A percentile compares a stretch with the other conserved stretches of the same genome.
These are phyloP conservation scores for Epicampocera succincta DNA, from an alignment of 2,888 invertebrate genomes.

Conservation along the genomic window DNA sequence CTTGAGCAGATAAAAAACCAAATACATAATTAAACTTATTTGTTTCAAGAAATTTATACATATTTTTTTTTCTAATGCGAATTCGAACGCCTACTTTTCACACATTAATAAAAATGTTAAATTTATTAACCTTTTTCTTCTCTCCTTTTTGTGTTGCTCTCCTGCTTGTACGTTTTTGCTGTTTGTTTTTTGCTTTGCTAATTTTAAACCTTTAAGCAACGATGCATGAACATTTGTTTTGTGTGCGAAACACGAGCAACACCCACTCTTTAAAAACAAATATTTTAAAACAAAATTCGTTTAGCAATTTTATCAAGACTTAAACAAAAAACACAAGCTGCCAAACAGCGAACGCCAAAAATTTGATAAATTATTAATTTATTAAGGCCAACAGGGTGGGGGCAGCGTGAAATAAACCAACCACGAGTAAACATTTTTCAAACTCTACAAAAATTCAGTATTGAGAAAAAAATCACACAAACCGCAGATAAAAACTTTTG, in stretches of 20 bases:
- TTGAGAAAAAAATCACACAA: constrained; percentile 1
- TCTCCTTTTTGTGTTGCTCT: constrained; percentile 26
- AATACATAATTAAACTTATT: constrained; percentile 36
- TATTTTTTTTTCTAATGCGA: constrained; percentile 26
- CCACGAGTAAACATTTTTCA: constrained; percentile 22
- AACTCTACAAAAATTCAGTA: constrained; percentile 7
- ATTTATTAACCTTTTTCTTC: constrained; percentile 42
- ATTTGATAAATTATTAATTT: constrained; percentile 60
- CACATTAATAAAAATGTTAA: constrained; percentile 68
- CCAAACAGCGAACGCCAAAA: constrained; percentile 29
- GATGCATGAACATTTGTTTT: constrained; percentile 50
- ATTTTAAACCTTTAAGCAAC: constrained; percentile 52
- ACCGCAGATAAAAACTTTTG: constrained; percentile 40
- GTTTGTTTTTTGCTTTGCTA: constrained; percentile 3
- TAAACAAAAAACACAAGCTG: constrained; percentile 1
- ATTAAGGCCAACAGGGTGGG: constrained; percentile 51
- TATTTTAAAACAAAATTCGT: constrained; percentile 53
- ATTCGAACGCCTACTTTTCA: constrained; percentile 67
- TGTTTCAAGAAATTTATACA: constrained; percentile 15
- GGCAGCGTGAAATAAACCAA: constrained; percentile 41
- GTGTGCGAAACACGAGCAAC: constrained; percentile 41
- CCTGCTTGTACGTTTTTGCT: too few species aligned
- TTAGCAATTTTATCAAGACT: constrained; percentile 46
- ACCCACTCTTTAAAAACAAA: constrained; percentile 60
- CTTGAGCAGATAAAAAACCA: not conserved